These are phyloP conservation scores for Plebejus argus DNA, from an alignment of 2,888 invertebrate genomes.

Conservation along the genomic window DNA sequence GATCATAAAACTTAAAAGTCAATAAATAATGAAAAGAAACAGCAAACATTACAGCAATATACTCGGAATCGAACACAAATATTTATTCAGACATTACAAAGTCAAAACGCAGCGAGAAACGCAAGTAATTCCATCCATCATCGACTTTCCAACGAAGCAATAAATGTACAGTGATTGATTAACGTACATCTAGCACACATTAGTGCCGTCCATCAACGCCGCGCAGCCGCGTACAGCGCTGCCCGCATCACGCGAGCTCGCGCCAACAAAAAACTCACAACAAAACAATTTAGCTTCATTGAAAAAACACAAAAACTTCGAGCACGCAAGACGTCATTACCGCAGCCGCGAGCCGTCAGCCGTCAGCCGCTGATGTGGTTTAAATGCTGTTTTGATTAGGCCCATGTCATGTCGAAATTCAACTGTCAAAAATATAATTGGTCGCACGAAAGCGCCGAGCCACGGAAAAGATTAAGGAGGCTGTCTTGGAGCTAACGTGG, in stretches of 20 bases:
- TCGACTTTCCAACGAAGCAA: constrained; percentile 61
- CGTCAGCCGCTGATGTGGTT: constrained; percentile 66
- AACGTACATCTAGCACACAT: constrained; percentile 67
- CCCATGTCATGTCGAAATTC: constrained; percentile 81
- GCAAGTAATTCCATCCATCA: constrained; percentile 57
- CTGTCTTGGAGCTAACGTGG: constrained; percentile 35
- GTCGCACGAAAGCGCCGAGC: constrained; percentile 69
- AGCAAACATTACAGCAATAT: not conserved
- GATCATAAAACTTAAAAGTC: not conserved
- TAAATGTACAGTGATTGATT: constrained; percentile 70
- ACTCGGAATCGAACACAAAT: constrained; percentile 42
- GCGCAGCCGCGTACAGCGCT: constrained; percentile 46
- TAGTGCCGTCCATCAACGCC: constrained; percentile 69
- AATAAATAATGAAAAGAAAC: not conserved
- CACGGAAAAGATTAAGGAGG: constrained; percentile 58
- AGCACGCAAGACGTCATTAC: constrained; percentile 67
- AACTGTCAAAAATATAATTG: constrained; percentile 82
- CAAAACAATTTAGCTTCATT: constrained; percentile 70
- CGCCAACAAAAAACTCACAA: constrained; percentile 59
- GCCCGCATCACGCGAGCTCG: constrained; percentile 59
- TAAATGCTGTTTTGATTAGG: constrained; percentile 83
- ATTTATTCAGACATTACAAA: constrained; percentile 34
- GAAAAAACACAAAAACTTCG: constrained; percentile 57
- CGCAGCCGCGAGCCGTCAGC: constrained; percentile 79
- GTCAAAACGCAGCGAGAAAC: constrained; percentile 25